Conservation (phyloP, 2,113 vertebrate genomes). For the Leuciscus idus region DNA sequence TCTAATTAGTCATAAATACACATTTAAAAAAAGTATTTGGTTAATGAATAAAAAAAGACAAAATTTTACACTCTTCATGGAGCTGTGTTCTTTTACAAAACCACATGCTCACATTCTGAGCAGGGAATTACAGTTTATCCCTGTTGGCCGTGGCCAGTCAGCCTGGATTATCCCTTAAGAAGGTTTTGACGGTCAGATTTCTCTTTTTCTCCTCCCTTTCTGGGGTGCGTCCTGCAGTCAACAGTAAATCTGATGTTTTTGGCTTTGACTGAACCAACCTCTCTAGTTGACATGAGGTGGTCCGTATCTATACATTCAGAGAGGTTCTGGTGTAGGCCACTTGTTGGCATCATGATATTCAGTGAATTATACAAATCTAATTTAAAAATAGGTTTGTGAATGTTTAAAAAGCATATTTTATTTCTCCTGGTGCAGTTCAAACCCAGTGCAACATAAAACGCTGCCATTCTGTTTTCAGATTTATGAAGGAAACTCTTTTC, state of each 20-base stretch:
- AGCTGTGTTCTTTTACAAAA: slow-evolving; percentile 32
- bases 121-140: slow-evolving; percentile 51
- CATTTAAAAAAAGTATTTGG: not conserved
- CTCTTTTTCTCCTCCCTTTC: slow-evolving; percentile 11
- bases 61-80: not conserved
- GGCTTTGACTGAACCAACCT: not conserved
- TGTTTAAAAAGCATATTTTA: not conserved
- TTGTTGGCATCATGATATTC: not conserved
- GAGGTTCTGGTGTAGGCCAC: not conserved
- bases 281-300: not conserved
- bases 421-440: not conserved
- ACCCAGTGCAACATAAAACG: not conserved
- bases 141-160: slow-evolving; percentile 40
- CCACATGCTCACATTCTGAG: slow-evolving; percentile 35
- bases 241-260: slow-evolving; percentile 7
- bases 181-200: slow-evolving; percentile 44
- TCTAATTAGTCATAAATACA: slow-evolving; percentile 20
- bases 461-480: not conserved
- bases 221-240: slow-evolving; percentile 9
- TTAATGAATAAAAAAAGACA: not conserved
- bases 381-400: not conserved
- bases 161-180: slow-evolving; percentile 49
- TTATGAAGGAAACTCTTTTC: not conserved
- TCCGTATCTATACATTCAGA: not conserved
- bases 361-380: not conserved